phyloP scores from a whole-genome alignment of 2,113 vertebrate species.

The Aramus guarauna region DNA sequence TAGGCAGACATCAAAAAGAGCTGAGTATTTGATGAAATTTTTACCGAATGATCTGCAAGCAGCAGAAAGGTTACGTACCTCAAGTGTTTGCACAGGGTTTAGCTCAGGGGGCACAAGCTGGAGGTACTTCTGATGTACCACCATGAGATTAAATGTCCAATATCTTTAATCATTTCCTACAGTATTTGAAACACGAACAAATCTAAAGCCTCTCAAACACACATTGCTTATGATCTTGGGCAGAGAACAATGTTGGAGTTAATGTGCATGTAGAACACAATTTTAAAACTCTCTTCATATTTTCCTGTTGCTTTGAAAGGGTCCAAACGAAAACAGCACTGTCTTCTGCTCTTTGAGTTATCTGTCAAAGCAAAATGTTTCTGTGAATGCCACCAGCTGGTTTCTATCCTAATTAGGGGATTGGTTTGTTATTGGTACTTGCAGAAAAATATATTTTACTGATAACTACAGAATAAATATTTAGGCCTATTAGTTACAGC shows the following conservation, averaged over 20 bases:
- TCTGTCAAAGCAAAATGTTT: conserved; percentile 33
- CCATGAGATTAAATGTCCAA: background rate
- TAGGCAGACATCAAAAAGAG: background rate
- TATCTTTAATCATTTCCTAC: background rate
- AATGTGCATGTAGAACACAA: background rate
- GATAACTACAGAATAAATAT: conserved; percentile 73
- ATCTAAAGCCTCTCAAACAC: background rate
- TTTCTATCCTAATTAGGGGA: conserved; percentile 69
- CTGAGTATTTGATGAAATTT: background rate
- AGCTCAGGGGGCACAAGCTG: background rate
- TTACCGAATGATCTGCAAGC: background rate
- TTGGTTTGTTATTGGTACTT: conserved; percentile 47
- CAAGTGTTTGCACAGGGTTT: background rate
- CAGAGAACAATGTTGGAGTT: conserved; percentile 20
- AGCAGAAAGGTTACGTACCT: background rate
- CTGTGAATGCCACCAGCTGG: conserved; percentile 57
- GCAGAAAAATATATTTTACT: conserved; percentile 64
- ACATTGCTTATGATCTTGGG: background rate
- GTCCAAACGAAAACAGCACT: conserved; percentile 31
- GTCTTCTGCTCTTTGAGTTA: conserved; percentile 29
- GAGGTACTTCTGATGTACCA: background rate
- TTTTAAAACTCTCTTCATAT: background rate
- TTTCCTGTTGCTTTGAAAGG: conserved; percentile 16
- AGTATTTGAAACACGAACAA: background rate
- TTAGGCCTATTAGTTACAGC: conserved; percentile 58